Conservation (phyloP, 30 jellyfish, hydroid and myxozoan species). For the Pelagia noctiluca region DNA sequence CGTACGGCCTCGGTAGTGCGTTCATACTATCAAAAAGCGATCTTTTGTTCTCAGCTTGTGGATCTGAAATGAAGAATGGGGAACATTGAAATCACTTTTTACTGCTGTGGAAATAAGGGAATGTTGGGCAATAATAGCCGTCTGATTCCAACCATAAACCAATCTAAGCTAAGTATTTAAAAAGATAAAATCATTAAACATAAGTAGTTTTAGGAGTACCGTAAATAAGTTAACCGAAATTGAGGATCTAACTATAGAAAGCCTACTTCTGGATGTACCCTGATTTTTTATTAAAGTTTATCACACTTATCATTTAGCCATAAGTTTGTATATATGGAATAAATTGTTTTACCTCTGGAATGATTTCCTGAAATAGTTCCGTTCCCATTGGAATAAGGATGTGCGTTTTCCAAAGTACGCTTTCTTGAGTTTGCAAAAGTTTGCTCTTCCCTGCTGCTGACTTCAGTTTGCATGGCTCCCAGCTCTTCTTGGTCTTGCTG, state of each 20-base stretch:
- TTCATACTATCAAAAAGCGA: slow-evolving; percentile 57
- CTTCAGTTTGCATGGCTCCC: slow-evolving; percentile 44
- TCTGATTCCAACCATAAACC: too few relatives aligned
- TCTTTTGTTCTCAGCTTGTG: slow-evolving; percentile 39
- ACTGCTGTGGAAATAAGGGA: too few relatives aligned
- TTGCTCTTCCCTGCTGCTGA: slow-evolving; percentile 36
- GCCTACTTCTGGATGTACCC: too few relatives aligned
- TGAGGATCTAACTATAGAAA: too few relatives aligned
- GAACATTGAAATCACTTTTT: too few relatives aligned
- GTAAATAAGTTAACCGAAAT: too few relatives aligned
- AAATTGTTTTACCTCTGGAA: slow-evolving; percentile 27
- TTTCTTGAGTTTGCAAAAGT: slow-evolving; percentile 7
- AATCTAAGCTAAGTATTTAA: too few relatives aligned
- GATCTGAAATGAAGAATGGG: slow-evolving; percentile 1
- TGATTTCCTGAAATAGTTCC: slow-evolving; percentile 23
- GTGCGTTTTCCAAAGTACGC: slow-evolving; percentile 34
- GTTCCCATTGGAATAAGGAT: not conserved
- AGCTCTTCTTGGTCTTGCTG: slow-evolving; percentile 81
- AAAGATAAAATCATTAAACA: too few relatives aligned
- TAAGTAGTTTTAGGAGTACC: too few relatives aligned
- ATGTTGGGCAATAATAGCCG: too few relatives aligned
- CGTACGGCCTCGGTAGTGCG: slow-evolving; percentile 57
- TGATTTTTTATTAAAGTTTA: too few relatives aligned
- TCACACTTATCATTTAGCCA: not conserved
- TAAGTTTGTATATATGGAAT: not conserved